Percentiles rank a stretch among this genome's conserved stretches.
phyloP scores from a whole-genome alignment of 1,140 invertebrate genomes.

The Philopotamus ludificatus region DNA sequence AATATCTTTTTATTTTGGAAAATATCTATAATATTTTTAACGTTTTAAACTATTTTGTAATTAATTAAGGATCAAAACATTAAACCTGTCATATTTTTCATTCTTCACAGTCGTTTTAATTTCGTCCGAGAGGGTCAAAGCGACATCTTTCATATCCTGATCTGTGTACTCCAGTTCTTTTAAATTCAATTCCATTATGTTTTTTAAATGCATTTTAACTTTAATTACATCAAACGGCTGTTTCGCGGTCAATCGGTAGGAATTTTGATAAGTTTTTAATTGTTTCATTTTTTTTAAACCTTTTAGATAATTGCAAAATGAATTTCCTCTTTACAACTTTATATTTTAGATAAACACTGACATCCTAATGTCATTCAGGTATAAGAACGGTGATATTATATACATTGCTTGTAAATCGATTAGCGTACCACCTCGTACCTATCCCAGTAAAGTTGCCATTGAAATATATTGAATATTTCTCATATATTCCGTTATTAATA shows the following conservation, averaged over 20 bases:
- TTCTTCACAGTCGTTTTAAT: conserved; percentile 50
- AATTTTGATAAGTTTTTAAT: conserved; percentile 44
- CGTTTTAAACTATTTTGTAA: not conserved
- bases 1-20: too few species aligned
- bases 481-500: too few species aligned
- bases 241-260: conserved; percentile 50
- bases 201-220: conserved; percentile 47
- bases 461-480: too few species aligned
- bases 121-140: conserved; percentile 46
- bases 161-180: conserved; percentile 53
- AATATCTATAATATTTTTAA: conserved; percentile 11
- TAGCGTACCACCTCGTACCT: too few species aligned
- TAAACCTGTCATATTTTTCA: conserved; percentile 54
- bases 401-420: too few species aligned
- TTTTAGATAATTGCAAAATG: too few species aligned
- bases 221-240: conserved; percentile 48
- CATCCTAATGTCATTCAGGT: too few species aligned
- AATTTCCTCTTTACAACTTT: too few species aligned
- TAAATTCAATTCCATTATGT: conserved; percentile 48
- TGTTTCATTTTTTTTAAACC: not conserved
- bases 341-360: too few species aligned
- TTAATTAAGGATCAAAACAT: not conserved
- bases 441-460: too few species aligned
- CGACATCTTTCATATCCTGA: conserved; percentile 49
- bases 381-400: too few species aligned